phyloP scores from a whole-genome alignment of 2,797 vertebrate genomes.

The Cacajao melanocephalus region DNA sequence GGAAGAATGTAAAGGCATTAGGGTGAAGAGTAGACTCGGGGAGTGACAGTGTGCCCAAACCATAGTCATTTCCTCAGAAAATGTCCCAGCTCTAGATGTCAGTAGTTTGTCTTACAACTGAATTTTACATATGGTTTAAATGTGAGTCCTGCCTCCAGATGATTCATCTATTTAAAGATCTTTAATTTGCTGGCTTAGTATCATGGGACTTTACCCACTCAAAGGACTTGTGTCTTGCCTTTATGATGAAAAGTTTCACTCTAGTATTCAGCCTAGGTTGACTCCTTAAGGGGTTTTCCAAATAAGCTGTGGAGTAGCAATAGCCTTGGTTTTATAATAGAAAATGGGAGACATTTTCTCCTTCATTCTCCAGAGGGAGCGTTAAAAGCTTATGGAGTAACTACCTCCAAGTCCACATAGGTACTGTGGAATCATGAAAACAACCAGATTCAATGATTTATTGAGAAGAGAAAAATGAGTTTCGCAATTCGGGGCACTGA shows the following conservation, averaged over 20 bases:
- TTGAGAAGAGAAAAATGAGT: conserved; percentile 52
- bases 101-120: background rate
- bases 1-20: background rate
- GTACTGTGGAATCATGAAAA: background rate
- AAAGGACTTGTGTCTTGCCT: background rate
- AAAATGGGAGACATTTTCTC: background rate
- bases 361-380: background rate
- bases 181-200: background rate
- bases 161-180: background rate
- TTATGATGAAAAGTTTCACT: background rate
- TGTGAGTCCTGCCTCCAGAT: background rate
- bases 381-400: background rate
- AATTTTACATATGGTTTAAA: background rate
- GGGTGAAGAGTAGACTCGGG: background rate
- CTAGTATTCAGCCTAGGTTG: background rate
- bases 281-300: background rate
- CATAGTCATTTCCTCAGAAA: background rate
- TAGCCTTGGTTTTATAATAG: background rate
- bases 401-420: background rate
- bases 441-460: background rate
- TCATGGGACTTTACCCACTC: background rate
- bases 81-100: background rate
- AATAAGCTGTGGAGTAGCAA: background rate
- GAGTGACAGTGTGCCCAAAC: background rate
- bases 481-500: background rate